Evolutionary conservation across 2,113 vertebrate genomes (phyloP).

Genomic region (Stercorarius parasiticus): DNA sequence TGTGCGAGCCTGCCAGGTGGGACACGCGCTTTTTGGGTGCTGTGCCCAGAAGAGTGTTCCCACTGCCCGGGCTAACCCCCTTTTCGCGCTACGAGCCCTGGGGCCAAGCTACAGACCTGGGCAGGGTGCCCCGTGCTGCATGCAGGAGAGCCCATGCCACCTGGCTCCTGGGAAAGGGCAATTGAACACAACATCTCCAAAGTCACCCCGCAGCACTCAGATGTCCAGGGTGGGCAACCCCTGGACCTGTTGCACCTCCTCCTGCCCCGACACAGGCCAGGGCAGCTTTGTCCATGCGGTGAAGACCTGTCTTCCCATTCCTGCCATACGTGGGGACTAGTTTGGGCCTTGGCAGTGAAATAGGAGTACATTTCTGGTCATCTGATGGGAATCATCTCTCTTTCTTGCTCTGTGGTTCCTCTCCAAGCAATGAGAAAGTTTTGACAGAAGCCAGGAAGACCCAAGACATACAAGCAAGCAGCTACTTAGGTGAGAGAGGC

Average conservation of each 20-base stretch:
- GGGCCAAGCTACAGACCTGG: not conserved
- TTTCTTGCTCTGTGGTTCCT: not conserved
- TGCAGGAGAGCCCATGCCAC: not conserved
- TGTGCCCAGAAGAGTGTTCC: not conserved
- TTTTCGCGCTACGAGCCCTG: rapidly evolving
- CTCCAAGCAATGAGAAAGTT: not conserved
- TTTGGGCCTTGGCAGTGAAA: not conserved
- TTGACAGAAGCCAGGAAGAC: not conserved
- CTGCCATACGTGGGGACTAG: not conserved
- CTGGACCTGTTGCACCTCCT: not conserved
- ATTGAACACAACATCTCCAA: not conserved
- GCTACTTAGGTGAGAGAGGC: not conserved
- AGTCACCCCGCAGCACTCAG: rapidly evolving
- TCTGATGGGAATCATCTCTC: not conserved
- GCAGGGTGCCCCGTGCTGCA: rapidly evolving
- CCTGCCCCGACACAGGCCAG: rapidly evolving
- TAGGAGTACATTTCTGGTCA: not conserved
- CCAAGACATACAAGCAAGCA: not conserved
- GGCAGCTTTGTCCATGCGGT: not conserved
- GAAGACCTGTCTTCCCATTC: not conserved
- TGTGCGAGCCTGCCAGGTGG: rapidly evolving
- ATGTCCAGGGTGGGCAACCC: not conserved
- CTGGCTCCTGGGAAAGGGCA: not conserved
- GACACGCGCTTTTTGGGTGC: not conserved
- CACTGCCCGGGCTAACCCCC: not conserved